A percentile compares a stretch with the other conserved stretches of the same genome.
These are phyloP conservation scores for Oligia strigilis DNA, from an alignment of 2,888 invertebrate genomes.

Conservation along the genomic window DNA sequence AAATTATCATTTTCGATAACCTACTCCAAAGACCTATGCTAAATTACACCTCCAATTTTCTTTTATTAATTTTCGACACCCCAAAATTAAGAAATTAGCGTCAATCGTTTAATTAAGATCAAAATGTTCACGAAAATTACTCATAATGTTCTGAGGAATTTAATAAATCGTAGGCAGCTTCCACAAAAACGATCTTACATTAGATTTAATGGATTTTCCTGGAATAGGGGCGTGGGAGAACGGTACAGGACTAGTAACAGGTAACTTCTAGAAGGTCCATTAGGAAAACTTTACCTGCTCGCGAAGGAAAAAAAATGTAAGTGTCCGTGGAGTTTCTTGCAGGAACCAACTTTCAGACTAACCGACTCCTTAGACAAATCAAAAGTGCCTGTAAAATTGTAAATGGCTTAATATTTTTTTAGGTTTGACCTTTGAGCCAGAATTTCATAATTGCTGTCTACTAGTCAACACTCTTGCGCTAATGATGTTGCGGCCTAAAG, in stretches of 20 bases:
- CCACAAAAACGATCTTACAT: slow-evolving; percentile 39
- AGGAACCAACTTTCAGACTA: background rate
- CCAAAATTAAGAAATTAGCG: background rate
- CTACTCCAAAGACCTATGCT: background rate
- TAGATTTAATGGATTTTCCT: slow-evolving; percentile 42
- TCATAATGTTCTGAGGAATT: slow-evolving; percentile 30
- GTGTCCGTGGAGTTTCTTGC: background rate
- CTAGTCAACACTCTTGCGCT: background rate
- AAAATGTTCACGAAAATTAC: slow-evolving; percentile 9
- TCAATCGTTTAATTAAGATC: background rate
- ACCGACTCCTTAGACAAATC: background rate
- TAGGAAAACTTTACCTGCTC: background rate
- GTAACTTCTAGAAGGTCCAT: slow-evolving; percentile 30
- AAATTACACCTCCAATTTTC: background rate
- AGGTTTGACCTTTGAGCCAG: too few species aligned
- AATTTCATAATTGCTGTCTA: background rate
- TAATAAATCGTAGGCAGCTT: slow-evolving; percentile 40
- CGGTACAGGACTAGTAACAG: background rate
- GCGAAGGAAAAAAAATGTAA: background rate
- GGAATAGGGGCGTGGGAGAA: slow-evolving; percentile 1
- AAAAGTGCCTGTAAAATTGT: background rate
- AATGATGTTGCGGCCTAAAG: background rate
- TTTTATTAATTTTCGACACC: background rate
- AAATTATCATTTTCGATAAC: slow-evolving; percentile 1
- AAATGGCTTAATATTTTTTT: background rate